Base-by-base conservation (phyloP, 2,113 vertebrate genomes). In the Lasiurus borealis region DNA sequence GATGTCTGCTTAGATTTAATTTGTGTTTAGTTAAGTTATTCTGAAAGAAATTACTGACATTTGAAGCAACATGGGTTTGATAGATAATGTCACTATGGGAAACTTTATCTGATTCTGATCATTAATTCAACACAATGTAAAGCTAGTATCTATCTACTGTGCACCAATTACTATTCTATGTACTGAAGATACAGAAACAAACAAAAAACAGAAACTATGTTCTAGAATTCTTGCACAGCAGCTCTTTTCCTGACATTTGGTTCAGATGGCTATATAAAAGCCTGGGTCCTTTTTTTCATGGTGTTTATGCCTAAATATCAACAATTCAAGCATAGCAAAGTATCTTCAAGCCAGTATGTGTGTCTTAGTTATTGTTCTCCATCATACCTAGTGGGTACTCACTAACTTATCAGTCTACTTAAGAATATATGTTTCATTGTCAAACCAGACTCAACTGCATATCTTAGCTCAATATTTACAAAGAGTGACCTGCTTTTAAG, bases 1-100 rank as follows among this genome's bases (percentile, higher is more conserved):
- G 4, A 44, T 19, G 46, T 1, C 75, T 54, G 5, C 14, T 75
- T 86, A 75, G 52, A 87, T 2, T 71, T 71, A 50, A 54, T 64
- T 75, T 90, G 5, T 54, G 14, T 62, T 93, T 77, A 18, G 27
- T 85, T 90, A 52, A 34, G 25, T 76, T 85, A 75, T 82, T 92
- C 29, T 85, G 59, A 64, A 75, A 81, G 34, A 27, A 76, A 44
- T 48, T 71, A 44, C 13, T 88, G 36, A 8, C 7, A 48, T 86
- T 88, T 14, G 69, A 85, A 54, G 34, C 29, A 90, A 64, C 3
- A 48, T 81, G 34, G 8, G 21, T 44, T 40, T 66, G 46, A 66
- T 4, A 73, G 14, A 80, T 12, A 71, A 15, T 62, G 12, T 66
- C 44, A 84, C 8, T 27, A 44, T 16, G 40, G 8, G 52, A 71